These are phyloP conservation scores for Phallusia fumigata DNA, from an alignment of 23 tunicate species.

Conservation along the genomic window DNA sequence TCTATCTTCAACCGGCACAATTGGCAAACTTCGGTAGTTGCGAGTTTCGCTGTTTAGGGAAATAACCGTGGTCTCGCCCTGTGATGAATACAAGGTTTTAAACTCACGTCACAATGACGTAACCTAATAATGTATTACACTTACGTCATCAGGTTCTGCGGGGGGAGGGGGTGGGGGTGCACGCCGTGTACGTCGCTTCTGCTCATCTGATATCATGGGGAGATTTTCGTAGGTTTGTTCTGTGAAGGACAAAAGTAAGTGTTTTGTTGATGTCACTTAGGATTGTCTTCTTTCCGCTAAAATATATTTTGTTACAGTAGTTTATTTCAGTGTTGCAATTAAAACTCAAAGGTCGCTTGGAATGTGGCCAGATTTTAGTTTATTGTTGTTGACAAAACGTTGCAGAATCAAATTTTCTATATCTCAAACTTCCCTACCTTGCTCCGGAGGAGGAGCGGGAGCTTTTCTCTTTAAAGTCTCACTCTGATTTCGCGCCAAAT, in stretches of 20 bases:
- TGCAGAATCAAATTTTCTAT: too few relatives aligned
- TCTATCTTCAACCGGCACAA: neutral
- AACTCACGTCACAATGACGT: too few relatives aligned
- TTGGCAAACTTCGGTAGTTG: neutral
- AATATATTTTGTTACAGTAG: too few relatives aligned
- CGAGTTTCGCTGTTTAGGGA: neutral
- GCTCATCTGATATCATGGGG: neutral
- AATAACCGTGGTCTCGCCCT: neutral
- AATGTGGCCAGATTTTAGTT: too few relatives aligned
- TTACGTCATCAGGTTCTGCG: neutral
- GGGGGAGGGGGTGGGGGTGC: conserved; percentile 47
- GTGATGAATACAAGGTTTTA: neutral
- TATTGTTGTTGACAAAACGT: too few relatives aligned
- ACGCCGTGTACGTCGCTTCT: conserved; percentile 12
- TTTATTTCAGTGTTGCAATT: too few relatives aligned
- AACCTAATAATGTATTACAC: neutral
- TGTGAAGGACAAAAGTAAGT: neutral
- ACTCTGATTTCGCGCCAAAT: conserved; percentile 30
- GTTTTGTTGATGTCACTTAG: neutral
- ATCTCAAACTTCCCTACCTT: neutral
- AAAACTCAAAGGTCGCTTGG: too few relatives aligned
- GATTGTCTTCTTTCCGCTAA: too few relatives aligned
- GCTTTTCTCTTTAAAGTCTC: conserved; percentile 66
- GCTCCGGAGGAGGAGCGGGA: conserved; percentile 42
- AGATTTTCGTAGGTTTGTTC: conserved; percentile 44